Evolutionary conservation across 2,888 invertebrate genomes (phyloP), one percentile per base, ranked within the genome.

Genomic region (Drosophila hawaiiensis): DNA sequence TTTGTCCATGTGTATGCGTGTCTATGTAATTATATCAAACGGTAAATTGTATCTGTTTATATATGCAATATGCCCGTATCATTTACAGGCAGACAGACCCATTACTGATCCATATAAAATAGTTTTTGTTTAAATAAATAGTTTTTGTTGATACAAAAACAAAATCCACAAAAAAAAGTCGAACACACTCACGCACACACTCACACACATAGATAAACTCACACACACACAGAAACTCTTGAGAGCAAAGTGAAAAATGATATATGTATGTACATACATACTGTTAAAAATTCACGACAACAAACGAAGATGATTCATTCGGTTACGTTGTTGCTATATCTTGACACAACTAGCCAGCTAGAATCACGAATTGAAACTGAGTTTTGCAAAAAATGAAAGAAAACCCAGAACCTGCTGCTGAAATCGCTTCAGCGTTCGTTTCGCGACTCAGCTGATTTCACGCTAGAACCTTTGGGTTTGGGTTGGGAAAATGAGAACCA

Each of bases 341-440:
- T 75, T 70, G 80, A 53, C 79, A 82, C 90, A 89, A 89, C 87
- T 84, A 83, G 78, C 83, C 77, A 76, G 84, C 81, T 83, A 83
- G 87, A 82, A 83, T 81, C 82, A 77, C 81, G 81, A 91, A 86
- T 86, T 78, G 78, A 89, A 91, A 91, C 91, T 90, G 87, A 89
- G 82, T 91, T 91, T 80, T 67, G 87, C 80, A 62, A 84, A 82
- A 82, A 78, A 68, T 60, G 82, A 82, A 81, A 85, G 90, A 84
- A 91, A 91, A 91, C 84, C 76, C 79, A 89, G 89, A 89, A 84
- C 83, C 79, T 79, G 82, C 81, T 73, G 84, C 82, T 77, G 39
- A 80, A 83, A 68, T 59, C 62, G 49, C 43, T 52, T 39, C 56
- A 60, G 33, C 54, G 49, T 60, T 49, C 55, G 52, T 53, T 67